Evolutionary conservation across 2,888 invertebrate species (phyloP), one percentile per base, ranked within the genome.

Genomic region (Acrocyrtus sp.): DNA sequence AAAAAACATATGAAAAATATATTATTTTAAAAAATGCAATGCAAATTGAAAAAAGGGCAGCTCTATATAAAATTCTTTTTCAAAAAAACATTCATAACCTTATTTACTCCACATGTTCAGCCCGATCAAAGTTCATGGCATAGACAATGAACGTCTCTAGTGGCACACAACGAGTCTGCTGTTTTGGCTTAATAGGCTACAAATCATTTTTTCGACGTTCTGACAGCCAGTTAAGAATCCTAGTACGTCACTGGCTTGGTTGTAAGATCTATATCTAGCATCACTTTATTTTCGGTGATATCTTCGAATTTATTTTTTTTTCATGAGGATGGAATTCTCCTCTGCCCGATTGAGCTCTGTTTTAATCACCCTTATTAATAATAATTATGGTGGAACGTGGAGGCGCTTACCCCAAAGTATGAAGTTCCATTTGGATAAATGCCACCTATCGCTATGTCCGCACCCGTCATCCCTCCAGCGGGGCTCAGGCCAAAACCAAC

Each of bases 371-470:
- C 22, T 22, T 22, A 22, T 56, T n/a, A n/a, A n/a, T n/a, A n/a
- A n/a, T n/a, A 39, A 12, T 39, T 12, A 39, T 12, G 8, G n/a
- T 51, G 21, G 10, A 17, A 26, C 56, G n/a, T n/a, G n/a, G n/a
- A n/a, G n/a, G n/a, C n/a, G 22, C 51, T 60, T 73, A 78, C 78
- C 68, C 63, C 56, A 72, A 78, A 73, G 68, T 78, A 78, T 26
- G 73, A 67, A n/a, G 50, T 65, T 54, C 78, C 78, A 68, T 76
- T 67, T 62, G 76, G 73, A 69, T 50, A n/a, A 34, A 78, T 69
- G 53, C 78, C 78, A 57, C 75, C 78, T 27, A 78, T 61, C n/a
- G 76, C 57, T 10, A 78, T 75, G 47, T 78, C 78, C 43, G 63
- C 57, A 2, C 73, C 76, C 34, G 26, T 51, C 78, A 78, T 78